These are phyloP conservation scores for Tangara arthus DNA, from an alignment of 2,797 vertebrate species.

Conservation along the genomic window DNA sequence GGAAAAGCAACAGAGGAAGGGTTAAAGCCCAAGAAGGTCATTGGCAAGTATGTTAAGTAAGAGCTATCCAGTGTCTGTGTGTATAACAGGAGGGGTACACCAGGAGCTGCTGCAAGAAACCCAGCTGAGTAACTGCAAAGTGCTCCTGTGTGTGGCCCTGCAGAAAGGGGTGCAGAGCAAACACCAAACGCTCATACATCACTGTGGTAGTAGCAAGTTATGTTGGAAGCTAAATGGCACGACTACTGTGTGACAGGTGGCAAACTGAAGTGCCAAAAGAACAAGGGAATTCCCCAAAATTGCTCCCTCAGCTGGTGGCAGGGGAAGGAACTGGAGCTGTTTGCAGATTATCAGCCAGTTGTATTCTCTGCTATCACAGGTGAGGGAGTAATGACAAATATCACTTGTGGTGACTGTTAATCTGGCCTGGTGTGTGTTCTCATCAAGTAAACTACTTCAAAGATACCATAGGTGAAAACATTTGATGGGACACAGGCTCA, in stretches of 20 bases:
- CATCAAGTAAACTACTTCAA: neutral
- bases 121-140: neutral
- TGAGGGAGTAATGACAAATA: neutral
- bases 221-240: neutral
- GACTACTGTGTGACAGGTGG: neutral
- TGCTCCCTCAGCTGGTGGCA: neutral
- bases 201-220: neutral
- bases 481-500: neutral
- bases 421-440: neutral
- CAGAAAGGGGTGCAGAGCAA: neutral
- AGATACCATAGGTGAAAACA: neutral
- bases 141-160: rapidly evolving
- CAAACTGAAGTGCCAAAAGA: neutral
- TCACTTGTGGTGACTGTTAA: neutral
- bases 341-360: neutral
- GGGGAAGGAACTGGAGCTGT: neutral
- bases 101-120: neutral
- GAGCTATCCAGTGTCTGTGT: neutral
- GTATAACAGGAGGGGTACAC: rapidly evolving
- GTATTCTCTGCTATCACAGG: neutral
- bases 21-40: neutral
- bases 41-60: neutral
- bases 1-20: neutral
- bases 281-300: neutral
- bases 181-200: neutral